phyloP scores from a whole-genome alignment of 2,113 vertebrate species.

The Lepisosteus osseus region DNA sequence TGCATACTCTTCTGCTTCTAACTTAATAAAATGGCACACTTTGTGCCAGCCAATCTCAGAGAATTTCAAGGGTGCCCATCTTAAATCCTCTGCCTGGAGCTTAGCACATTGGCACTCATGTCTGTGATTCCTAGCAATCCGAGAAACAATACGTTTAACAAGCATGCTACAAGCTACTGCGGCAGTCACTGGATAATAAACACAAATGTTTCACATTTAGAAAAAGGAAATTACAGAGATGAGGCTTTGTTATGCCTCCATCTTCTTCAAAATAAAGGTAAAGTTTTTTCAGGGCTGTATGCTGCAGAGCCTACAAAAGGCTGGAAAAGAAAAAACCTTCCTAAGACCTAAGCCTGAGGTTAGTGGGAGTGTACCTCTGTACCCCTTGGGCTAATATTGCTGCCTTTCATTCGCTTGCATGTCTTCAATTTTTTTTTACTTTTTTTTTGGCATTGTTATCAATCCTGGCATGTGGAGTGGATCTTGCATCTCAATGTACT shows the following conservation, averaged over 20 bases:
- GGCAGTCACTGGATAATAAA: slow-evolving; percentile 1
- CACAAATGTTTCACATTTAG: neutral
- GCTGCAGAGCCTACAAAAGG: neutral
- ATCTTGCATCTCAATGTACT: too few relatives aligned
- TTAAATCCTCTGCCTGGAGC: neutral
- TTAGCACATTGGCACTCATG: neutral
- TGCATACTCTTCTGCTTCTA: neutral
- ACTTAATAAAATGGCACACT: neutral
- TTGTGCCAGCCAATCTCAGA: neutral
- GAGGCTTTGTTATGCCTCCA: neutral
- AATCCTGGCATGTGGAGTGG: too few relatives aligned
- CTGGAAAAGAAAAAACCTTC: too few relatives aligned
- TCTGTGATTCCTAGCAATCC: neutral
- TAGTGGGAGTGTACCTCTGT: too few relatives aligned
- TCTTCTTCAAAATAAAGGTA: neutral
- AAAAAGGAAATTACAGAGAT: neutral
- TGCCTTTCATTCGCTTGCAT: too few relatives aligned
- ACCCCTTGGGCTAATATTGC: too few relatives aligned
- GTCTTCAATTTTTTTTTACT: too few relatives aligned
- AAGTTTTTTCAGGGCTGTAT: neutral
- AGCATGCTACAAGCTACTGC: neutral
- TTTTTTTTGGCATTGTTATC: too few relatives aligned
- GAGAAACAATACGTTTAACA: neutral
- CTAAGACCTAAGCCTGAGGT: too few relatives aligned
- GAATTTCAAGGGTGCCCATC: neutral